phyloP scores from a whole-genome alignment of 2,797 vertebrate genomes.

The Podarcis siculus region DNA sequence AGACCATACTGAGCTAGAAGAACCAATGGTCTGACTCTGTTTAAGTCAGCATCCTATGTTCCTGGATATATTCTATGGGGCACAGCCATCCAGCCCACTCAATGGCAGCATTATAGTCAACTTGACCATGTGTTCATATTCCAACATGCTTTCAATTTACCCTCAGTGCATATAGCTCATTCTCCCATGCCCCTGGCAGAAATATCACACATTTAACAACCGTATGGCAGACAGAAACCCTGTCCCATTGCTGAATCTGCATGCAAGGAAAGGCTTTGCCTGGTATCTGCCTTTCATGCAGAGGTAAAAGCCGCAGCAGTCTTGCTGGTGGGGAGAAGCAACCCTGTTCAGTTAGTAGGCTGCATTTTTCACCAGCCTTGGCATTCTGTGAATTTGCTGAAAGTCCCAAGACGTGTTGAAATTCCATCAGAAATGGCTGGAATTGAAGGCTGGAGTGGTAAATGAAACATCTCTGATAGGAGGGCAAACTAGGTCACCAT shows the following conservation, averaged over 20 bases:
- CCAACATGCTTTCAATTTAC: too few relatives aligned
- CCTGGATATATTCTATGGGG: background rate
- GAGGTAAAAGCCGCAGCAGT: background rate
- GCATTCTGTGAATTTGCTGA: background rate
- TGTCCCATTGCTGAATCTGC: background rate
- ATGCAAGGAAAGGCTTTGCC: too few relatives aligned
- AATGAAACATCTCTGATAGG: background rate
- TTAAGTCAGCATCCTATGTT: background rate
- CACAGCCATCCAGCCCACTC: background rate
- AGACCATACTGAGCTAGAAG: too few relatives aligned
- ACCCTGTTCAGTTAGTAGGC: too few relatives aligned
- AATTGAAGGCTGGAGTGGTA: background rate
- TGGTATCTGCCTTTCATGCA: too few relatives aligned
- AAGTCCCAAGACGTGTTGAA: background rate
- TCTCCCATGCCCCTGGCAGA: background rate
- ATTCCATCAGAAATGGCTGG: background rate
- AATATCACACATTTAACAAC: background rate
- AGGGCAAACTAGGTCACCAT: slow-evolving; percentile 13
- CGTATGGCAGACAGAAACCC: background rate
- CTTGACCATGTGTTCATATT: background rate
- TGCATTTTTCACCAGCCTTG: background rate
- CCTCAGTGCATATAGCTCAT: too few relatives aligned
- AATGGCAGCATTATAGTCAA: background rate
- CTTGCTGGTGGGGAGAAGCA: too few relatives aligned
- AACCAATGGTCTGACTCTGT: too few relatives aligned